A percentile compares a stretch with the other conserved stretches of the same genome.
Evolutionary conservation across 1,140 invertebrate species (phyloP).

Genomic region (Chrysomallon squamiferum): DNA sequence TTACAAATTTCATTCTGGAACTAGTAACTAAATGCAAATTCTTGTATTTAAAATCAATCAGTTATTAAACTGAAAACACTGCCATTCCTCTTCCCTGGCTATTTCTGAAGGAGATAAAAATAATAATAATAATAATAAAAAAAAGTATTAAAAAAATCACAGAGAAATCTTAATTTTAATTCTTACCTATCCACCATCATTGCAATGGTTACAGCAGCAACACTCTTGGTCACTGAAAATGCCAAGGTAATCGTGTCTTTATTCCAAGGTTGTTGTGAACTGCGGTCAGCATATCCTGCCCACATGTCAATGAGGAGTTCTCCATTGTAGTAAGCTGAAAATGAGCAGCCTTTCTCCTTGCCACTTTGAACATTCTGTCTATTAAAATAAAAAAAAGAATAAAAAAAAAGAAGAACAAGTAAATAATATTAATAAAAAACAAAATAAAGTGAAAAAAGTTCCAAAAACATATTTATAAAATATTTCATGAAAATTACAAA

Average conservation of each 20-base stretch:
- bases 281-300: constrained; percentile 58
- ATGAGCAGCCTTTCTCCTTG: constrained; percentile 19
- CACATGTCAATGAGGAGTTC: constrained; percentile 54
- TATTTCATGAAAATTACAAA: background rate
- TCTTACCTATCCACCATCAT: constrained; percentile 56
- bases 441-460: background rate
- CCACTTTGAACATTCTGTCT: constrained; percentile 22
- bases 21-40: too few species aligned
- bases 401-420: background rate
- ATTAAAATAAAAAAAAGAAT: background rate
- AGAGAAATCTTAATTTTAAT: too few species aligned
- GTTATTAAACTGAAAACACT: too few species aligned
- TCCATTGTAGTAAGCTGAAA: constrained; percentile 31
- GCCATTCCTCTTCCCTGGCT: too few species aligned
- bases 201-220: constrained; percentile 57
- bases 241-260: constrained; percentile 25
- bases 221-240: constrained; percentile 47
- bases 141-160: too few species aligned
- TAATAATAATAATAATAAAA: too few species aligned
- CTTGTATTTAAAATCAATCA: too few species aligned
- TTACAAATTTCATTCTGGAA: too few species aligned
- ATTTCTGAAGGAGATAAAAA: too few species aligned
- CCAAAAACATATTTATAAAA: background rate
- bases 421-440: background rate
- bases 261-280: constrained; percentile 25